Base-by-base conservation (phyloP, 1,140 invertebrate genomes). In the Dendrolimus punctatus region DNA sequence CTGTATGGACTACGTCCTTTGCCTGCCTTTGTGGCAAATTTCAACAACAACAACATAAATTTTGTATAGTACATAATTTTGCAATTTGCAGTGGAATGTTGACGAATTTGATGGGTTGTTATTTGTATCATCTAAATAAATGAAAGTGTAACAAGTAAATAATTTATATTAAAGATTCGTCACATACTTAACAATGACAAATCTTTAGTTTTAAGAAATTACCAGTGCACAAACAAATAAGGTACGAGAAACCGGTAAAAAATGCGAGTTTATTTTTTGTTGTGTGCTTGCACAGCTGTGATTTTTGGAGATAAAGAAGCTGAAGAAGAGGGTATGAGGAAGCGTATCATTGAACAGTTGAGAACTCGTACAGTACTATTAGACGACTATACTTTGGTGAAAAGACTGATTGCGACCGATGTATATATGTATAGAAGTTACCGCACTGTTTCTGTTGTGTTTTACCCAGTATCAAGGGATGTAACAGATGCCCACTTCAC, bases 341-440 rank as follows among this genome's bases (percentile, higher is more conserved):
- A 67, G 53, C 73, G 60, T 44, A 69, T 86, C 48, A 71, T 84
- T 50, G 79, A 81, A 38, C 79, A 80, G 62, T 61, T 86, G 52
- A 75, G 66, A 58, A 80, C 78, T 41, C 71, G 72, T 23, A 83
- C 83, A 23, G 78, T 80, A 36, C 55, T 86, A 41, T 45, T 76
- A 37, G 78, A 83, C 23, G 71, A 76, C 46, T 86, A 86, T 39
- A 63, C 73, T 50, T 63, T 86, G 49, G 80, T 83, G 6, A 81
- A 75, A 5, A 68, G 83, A 38, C 79, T 81, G 52, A 70, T 82
- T 5, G 80, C 76, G 40, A 76, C 80, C 6, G 78, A 84, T 69
- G 78, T 86, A 58, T 78, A 71, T 70, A 83, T 80, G 75, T 86
- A 66, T 57, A 75, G 80, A 62, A 84, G 71, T 57, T 84, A 86